Evolutionary conservation across 2,113 vertebrate species (phyloP).

Genomic region (Chionodraco myersi): DNA sequence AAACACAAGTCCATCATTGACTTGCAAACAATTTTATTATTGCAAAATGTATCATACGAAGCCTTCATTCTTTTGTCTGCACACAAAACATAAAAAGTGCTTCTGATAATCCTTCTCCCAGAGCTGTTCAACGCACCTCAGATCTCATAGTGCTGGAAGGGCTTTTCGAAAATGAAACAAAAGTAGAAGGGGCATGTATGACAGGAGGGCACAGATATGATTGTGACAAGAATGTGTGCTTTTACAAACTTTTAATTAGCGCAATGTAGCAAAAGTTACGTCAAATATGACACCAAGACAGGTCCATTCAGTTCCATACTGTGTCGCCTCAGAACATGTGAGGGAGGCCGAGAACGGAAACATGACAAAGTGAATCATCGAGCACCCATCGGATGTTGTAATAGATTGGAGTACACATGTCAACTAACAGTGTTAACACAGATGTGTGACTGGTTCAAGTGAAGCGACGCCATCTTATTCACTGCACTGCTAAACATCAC

Average conservation of each 20-base stretch:
- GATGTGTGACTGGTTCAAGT: conserved; percentile 15
- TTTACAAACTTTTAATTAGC: conserved; percentile 19
- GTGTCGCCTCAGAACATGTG: not conserved
- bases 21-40: conserved; percentile 76
- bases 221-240: conserved; percentile 39
- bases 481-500: conserved; percentile 12
- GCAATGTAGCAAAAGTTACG: conserved; percentile 13
- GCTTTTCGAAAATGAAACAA: not conserved
- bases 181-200: not conserved
- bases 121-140: conserved; percentile 48
- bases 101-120: conserved; percentile 28
- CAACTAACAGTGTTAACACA: conserved; percentile 1
- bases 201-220: conserved; percentile 12
- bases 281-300: conserved; percentile 20
- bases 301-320: not conserved
- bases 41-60: conserved; percentile 70
- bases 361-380: not conserved
- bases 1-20: conserved; percentile 11
- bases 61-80: conserved; percentile 47
- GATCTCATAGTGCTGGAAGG: conserved; percentile 37
- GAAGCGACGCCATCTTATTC: not conserved
- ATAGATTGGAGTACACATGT: conserved; percentile 40
- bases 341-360: not conserved
- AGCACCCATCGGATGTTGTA: conserved; percentile 23
- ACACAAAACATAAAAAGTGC: conserved; percentile 60